Percentiles rank a stretch among this genome's conserved stretches.
Evolutionary conservation across 2,888 invertebrate species (phyloP).

Genomic region (Sphinx pinastri): DNA sequence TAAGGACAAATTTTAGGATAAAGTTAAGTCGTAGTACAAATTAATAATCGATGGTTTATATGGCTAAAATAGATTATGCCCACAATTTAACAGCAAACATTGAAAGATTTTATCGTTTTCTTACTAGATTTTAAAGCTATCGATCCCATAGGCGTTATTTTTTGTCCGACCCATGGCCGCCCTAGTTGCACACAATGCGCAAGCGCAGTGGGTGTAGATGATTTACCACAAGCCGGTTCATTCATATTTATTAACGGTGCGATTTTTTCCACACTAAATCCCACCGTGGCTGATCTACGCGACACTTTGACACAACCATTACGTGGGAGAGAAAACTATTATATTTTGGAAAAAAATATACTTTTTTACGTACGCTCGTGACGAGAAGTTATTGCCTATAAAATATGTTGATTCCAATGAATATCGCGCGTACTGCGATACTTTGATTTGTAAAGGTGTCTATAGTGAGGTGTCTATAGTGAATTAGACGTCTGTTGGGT

Average conservation of each 20-base stretch:
- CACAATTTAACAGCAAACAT: no score
- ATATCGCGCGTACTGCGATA: background rate
- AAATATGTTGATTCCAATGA: conserved; percentile 2
- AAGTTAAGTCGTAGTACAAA: no score
- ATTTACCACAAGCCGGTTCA: conserved; percentile 70
- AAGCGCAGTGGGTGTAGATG: conserved; percentile 75
- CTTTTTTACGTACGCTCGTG: conserved; percentile 6
- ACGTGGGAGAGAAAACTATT: conserved; percentile 16
- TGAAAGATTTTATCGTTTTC: no score
- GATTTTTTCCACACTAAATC: conserved; percentile 73
- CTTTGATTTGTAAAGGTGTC: background rate
- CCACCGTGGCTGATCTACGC: conserved; percentile 58
- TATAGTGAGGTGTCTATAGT: background rate
- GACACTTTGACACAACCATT: conserved; percentile 43
- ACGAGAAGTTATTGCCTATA: conserved; percentile 21
- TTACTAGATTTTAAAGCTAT: no score
- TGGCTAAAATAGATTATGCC: no score
- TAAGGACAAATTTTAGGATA: background rate
- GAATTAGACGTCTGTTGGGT: background rate
- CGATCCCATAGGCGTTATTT: no score
- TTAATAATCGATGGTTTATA: no score
- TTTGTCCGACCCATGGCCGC: conserved; percentile 25
- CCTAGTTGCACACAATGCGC: conserved; percentile 48
- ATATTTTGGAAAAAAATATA: conserved; percentile 13
- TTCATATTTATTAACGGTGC: conserved; percentile 75